Evolutionary conservation across 2,888 invertebrate species (phyloP).

Genomic region (Cryptosula pallasiana): DNA sequence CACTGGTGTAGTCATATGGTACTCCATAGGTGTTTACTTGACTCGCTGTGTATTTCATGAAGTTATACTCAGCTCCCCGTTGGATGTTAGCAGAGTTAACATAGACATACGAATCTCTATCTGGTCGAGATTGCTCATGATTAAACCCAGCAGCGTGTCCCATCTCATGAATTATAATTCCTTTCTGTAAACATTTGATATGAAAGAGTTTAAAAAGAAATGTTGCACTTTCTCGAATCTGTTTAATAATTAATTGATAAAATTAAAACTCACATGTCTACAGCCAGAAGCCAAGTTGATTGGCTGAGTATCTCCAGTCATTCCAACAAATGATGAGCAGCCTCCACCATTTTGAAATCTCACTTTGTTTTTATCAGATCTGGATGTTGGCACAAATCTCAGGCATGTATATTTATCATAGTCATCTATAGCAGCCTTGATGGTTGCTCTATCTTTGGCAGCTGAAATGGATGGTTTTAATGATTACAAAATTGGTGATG

Average conservation of each 20-base stretch:
- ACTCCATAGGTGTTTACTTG: constrained; percentile 23
- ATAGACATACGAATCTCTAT: constrained; percentile 26
- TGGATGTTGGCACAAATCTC: background rate
- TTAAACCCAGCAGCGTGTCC: constrained; percentile 28
- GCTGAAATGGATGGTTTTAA: background rate
- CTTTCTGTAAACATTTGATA: constrained; percentile 25
- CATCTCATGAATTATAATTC: too few relatives aligned
- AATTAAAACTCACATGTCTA: background rate
- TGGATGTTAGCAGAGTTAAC: constrained; percentile 24
- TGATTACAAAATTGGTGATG: too few relatives aligned
- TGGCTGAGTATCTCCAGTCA: background rate
- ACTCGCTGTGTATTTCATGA: constrained; percentile 25
- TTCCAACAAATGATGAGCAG: constrained; percentile 1
- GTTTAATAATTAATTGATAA: too few relatives aligned
- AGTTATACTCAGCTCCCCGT: constrained; percentile 19
- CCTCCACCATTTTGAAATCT: constrained; percentile 5
- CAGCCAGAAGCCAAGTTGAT: background rate
- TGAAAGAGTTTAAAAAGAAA: too few relatives aligned
- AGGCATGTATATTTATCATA: background rate
- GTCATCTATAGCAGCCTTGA: background rate
- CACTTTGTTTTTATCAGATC: background rate
- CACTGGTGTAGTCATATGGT: constrained; percentile 26
- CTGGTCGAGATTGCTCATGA: constrained; percentile 28
- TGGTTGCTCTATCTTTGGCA: background rate
- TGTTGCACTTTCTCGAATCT: too few relatives aligned